A percentile compares a stretch with the other conserved stretches of the same genome.
Conservation (phyloP, 1,140 invertebrate species). For the Euura lappo region DNA sequence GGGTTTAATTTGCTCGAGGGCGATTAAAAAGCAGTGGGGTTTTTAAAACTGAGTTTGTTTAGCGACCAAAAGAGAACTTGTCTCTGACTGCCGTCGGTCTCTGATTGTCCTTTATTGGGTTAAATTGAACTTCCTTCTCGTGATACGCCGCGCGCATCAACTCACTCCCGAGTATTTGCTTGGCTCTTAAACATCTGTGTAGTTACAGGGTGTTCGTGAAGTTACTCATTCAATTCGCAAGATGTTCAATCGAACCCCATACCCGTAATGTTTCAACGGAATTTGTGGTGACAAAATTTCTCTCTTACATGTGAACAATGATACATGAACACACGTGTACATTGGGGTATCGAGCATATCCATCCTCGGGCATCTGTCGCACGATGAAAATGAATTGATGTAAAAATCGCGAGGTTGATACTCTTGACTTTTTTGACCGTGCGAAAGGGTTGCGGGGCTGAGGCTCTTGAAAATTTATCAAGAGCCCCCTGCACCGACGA, state of each 20-base stretch:
- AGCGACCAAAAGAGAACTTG: constrained; percentile 41
- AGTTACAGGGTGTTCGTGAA: constrained; percentile 55
- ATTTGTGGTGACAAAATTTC: background rate
- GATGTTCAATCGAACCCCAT: background rate
- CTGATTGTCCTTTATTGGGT: constrained; percentile 64
- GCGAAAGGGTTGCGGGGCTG: background rate
- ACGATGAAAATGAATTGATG: background rate
- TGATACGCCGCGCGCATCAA: constrained; percentile 61
- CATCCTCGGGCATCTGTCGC: background rate
- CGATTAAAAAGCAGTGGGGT: background rate
- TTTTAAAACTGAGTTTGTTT: constrained; percentile 15
- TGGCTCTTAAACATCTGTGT: constrained; percentile 56
- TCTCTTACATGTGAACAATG: background rate
- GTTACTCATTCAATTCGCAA: constrained; percentile 22
- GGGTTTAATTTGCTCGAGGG: background rate
- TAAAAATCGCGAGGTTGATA: background rate
- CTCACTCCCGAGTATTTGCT: constrained; percentile 58
- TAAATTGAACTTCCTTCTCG: constrained; percentile 64
- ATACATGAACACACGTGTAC: background rate
- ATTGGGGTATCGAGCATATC: too few species aligned
- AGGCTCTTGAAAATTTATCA: background rate
- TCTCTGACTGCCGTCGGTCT: constrained; percentile 57
- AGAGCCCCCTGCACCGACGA: background rate
- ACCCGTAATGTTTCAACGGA: background rate
- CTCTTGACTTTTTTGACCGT: background rate